phyloP scores from a whole-genome alignment of 2,113 vertebrate species.

The Phainopepla nitens region DNA sequence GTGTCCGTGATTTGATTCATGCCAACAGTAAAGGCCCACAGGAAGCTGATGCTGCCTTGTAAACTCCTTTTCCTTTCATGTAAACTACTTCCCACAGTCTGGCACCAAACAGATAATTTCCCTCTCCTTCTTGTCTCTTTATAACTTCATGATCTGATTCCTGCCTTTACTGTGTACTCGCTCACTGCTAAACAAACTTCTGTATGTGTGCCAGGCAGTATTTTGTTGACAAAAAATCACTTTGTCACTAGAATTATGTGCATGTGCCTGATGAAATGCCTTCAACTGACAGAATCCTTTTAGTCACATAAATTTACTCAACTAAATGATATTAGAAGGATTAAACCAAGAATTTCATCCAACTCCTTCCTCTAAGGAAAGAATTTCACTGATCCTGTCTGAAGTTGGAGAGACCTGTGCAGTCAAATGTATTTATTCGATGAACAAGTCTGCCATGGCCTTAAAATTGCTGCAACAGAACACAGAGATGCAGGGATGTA shows the following conservation, averaged over 20 bases:
- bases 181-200: not conserved
- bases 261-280: not conserved
- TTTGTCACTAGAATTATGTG: slow-evolving; percentile 14
- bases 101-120: slow-evolving; percentile 1
- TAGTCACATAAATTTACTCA: slow-evolving; percentile 16
- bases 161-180: not conserved
- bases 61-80: slow-evolving; percentile 4
- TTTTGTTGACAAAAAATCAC: slow-evolving; percentile 48
- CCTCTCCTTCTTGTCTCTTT: not conserved
- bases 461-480: not conserved
- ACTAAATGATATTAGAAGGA: slow-evolving; percentile 24
- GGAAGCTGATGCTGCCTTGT: not conserved
- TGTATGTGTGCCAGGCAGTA: not conserved
- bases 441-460: not conserved
- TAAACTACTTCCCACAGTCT: slow-evolving; percentile 11
- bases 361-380: slow-evolving; percentile 36
- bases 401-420: not conserved
- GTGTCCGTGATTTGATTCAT: not conserved
- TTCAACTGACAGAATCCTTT: slow-evolving; percentile 56
- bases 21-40: not conserved
- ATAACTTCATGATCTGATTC: not conserved
- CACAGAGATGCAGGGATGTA: not conserved
- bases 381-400: slow-evolving; percentile 39
- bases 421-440: slow-evolving; percentile 19
- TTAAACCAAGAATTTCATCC: slow-evolving; percentile 33